Conservation (phyloP, 2,113 vertebrate species). For the Heloderma charlesbogerti region DNA sequence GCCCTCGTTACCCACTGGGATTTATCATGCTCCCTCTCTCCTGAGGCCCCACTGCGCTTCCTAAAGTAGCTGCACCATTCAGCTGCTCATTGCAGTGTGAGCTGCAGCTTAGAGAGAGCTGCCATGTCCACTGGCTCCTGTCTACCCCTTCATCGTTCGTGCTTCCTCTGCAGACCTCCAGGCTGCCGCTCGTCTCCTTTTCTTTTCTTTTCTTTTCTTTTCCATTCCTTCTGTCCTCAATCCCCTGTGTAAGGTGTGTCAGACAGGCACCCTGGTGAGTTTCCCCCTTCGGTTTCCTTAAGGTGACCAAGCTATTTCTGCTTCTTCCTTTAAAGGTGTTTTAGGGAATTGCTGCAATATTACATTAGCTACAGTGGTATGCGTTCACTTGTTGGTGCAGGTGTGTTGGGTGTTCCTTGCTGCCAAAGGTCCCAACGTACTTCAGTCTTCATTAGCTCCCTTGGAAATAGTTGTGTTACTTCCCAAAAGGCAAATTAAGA, state of each 20-base stretch:
- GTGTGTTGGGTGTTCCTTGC: fast-evolving
- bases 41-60: neutral
- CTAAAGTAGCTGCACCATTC: too few relatives aligned
- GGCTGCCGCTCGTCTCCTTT: fast-evolving
- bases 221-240: too few relatives aligned
- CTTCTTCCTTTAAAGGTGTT: neutral
- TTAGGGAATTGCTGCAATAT: neutral
- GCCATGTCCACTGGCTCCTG: neutral
- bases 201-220: neutral
- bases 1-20: neutral
- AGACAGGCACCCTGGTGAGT: neutral
- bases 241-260: neutral
- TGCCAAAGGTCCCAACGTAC: neutral
- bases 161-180: neutral
- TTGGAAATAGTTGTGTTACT: neutral
- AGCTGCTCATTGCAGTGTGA: neutral
- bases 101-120: neutral
- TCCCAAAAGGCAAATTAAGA: neutral
- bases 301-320: neutral
- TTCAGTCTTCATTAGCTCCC: fast-evolving
- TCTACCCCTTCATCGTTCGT: neutral
- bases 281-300: neutral
- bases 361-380: neutral
- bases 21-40: neutral
- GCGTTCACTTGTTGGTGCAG: neutral